Conservation (phyloP, 2,113 vertebrate genomes). For the Pseudonaja textilis region DNA sequence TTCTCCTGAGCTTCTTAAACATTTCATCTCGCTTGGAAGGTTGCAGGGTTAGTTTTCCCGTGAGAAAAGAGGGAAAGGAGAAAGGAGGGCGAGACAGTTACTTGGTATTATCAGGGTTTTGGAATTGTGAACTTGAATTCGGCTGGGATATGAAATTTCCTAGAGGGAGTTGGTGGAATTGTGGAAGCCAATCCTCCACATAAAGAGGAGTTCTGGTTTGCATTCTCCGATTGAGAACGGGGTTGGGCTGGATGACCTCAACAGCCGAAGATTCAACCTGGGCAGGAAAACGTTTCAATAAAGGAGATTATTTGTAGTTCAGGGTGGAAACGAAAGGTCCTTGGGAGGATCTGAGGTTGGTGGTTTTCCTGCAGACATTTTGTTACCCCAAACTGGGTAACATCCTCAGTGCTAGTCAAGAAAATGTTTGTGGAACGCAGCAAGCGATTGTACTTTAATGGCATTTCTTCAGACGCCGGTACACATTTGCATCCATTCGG, state of each 20-base stretch:
- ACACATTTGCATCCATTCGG: neutral
- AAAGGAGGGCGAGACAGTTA: neutral
- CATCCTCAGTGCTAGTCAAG: neutral
- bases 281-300: neutral
- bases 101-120: neutral
- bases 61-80: neutral
- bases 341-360: neutral
- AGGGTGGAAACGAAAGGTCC: neutral
- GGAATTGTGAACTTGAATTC: neutral
- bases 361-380: neutral
- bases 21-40: neutral
- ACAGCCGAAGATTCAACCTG: rapidly evolving
- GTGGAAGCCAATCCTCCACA: neutral
- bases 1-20: neutral
- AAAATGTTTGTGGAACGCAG: neutral
- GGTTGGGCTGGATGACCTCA: neutral
- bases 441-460: neutral
- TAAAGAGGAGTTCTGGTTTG: neutral
- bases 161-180: neutral
- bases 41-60: neutral
- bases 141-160: neutral
- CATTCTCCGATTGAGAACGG: neutral
- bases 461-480: neutral
- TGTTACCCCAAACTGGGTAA: neutral
- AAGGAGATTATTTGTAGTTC: neutral